Evolutionary conservation across 2,113 vertebrate species (phyloP).

Genomic region (Lampris incognitus): DNA sequence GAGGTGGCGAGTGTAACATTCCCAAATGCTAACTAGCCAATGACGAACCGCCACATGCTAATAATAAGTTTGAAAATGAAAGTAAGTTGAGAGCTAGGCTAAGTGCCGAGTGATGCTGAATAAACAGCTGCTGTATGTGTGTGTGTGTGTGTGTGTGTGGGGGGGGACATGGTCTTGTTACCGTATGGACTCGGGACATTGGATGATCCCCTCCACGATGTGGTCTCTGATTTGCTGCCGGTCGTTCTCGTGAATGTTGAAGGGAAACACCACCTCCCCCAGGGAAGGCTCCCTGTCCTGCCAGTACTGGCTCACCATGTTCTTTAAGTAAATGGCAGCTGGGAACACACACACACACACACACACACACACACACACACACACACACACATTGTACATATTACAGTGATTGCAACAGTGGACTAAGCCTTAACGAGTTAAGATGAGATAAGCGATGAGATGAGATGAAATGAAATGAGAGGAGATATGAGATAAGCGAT

Average conservation of each 20-base stretch:
- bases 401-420: no score
- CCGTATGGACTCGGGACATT: constrained; percentile 95
- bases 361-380: not conserved
- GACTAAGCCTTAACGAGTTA: no score
- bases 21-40: no score
- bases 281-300: constrained; percentile 92
- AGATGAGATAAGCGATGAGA: no score
- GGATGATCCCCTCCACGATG: constrained; percentile 96
- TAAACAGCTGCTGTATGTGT: not conserved
- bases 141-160: not conserved
- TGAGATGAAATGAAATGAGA: no score
- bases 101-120: no score
- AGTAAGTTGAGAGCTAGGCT: no score
- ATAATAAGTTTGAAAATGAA: no score
- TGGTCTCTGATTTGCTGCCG: constrained; percentile 95
- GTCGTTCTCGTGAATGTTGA: constrained; percentile 98
- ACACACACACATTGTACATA: not conserved
- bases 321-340: constrained; percentile 99
- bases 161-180: constrained; percentile 54
- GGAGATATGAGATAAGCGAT: no score
- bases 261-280: constrained; percentile 91
- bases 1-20: no score
- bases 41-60: no score
- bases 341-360: constrained; percentile 9
- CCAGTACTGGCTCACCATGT: constrained; percentile 99